A percentile compares a stretch with the other conserved stretches of the same genome.
Evolutionary conservation across 1,140 invertebrate genomes (phyloP).

Genomic region (Saccostrea cuccullata): DNA sequence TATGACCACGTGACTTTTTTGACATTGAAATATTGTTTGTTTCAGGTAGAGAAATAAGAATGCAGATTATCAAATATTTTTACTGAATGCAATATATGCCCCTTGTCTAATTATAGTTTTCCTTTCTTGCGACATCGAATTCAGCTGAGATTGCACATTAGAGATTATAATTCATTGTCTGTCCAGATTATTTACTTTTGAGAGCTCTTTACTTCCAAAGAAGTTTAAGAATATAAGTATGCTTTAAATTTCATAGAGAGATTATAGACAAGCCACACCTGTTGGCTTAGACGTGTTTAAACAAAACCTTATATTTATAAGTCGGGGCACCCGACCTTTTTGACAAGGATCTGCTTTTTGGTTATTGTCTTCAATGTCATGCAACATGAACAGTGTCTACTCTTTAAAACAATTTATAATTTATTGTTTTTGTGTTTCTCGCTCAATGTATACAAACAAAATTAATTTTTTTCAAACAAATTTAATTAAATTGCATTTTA

Average conservation of each 20-base stretch:
- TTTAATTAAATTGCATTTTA: too few relatives aligned
- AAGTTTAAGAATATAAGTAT: conserved; percentile 18
- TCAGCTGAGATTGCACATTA: conserved; percentile 4
- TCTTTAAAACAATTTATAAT: too few relatives aligned
- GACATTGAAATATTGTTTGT: conserved; percentile 5
- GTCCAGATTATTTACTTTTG: neutral
- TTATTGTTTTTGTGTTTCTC: too few relatives aligned
- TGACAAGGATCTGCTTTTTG: neutral
- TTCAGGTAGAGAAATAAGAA: neutral
- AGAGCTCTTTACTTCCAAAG: conserved; percentile 17
- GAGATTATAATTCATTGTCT: conserved; percentile 4
- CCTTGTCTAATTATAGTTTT: too few relatives aligned
- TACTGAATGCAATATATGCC: too few relatives aligned
- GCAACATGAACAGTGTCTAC: neutral
- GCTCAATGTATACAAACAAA: too few relatives aligned
- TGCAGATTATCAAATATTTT: too few relatives aligned
- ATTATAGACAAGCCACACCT: neutral
- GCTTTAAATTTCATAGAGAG: neutral
- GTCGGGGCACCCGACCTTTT: neutral
- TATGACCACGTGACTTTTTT: neutral
- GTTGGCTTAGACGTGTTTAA: conserved; percentile 14
- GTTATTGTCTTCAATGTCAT: conserved; percentile 5
- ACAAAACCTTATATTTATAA: neutral
- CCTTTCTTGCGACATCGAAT: neutral
- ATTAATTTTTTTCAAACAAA: too few relatives aligned